phyloP scores from a whole-genome alignment of 1,140 invertebrate genomes.

The Drosophila sproati region DNA sequence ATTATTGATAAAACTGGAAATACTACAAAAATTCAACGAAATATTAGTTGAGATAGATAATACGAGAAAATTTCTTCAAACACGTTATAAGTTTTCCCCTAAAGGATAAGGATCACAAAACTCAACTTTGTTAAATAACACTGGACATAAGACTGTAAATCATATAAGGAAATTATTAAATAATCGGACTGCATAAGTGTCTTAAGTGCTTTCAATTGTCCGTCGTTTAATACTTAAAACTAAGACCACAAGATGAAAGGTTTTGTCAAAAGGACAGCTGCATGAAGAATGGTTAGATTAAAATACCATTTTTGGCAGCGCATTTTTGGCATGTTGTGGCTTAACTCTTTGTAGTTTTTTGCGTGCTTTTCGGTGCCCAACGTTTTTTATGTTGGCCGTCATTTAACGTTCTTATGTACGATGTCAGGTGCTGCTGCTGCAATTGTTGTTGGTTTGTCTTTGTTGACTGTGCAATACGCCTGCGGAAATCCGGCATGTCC shows the following conservation, averaged over 20 bases:
- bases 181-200: not conserved
- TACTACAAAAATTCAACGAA: too few species aligned
- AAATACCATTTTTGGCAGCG: not conserved
- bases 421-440: constrained; percentile 21
- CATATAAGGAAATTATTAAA: too few species aligned
- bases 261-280: not conserved
- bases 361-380: constrained; percentile 7
- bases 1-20: too few species aligned
- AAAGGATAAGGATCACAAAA: too few species aligned
- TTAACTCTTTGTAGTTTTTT: constrained; percentile 2
- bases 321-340: not conserved
- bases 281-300: not conserved
- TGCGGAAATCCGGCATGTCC: constrained; percentile 8
- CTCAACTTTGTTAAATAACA: too few species aligned
- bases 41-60: too few species aligned
- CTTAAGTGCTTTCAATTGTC: not conserved
- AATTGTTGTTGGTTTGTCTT: constrained; percentile 36
- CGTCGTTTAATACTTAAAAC: not conserved
- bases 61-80: too few species aligned
- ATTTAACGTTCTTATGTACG: constrained; percentile 24
- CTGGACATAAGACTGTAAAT: too few species aligned
- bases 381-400: constrained; percentile 60
- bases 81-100: too few species aligned
- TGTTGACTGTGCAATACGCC: constrained; percentile 51
- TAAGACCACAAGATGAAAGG: not conserved